Conservation (phyloP, 30 jellyfish, hydroid and myxozoan genomes). For the Hydra vulgaris region DNA sequence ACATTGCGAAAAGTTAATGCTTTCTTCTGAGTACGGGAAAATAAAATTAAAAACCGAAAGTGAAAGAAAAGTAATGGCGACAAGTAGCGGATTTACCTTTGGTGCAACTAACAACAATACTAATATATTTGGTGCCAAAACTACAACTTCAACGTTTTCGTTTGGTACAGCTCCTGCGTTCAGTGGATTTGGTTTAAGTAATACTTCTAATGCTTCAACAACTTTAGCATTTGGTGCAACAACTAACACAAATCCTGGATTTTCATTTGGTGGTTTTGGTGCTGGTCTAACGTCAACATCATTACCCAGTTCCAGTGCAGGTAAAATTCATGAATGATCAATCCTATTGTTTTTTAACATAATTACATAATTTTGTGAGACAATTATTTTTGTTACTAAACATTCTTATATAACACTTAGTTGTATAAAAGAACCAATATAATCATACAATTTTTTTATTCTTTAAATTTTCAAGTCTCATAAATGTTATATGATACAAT, state of each 20-base stretch:
- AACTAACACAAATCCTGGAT: not conserved
- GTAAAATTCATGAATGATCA: too few species aligned
- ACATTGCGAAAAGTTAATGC: too few species aligned
- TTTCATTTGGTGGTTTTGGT: not conserved
- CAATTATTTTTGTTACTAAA: too few species aligned
- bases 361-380: too few species aligned
- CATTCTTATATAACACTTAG: too few species aligned
- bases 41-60: not conserved
- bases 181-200: not conserved
- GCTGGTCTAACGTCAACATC: not conserved
- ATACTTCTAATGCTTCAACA: not conserved
- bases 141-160: not conserved
- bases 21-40: too few species aligned
- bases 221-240: not conserved
- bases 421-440: too few species aligned
- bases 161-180: not conserved
- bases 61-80: not conserved
- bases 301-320: not conserved
- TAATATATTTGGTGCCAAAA: not conserved
- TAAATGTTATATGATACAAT: too few species aligned
- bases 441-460: too few species aligned
- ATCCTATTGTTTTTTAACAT: too few species aligned
- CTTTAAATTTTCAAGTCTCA: too few species aligned
- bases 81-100: not conserved
- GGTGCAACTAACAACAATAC: not conserved